Evolutionary conservation across 1,140 invertebrate genomes (phyloP), one percentile per base, ranked within the genome.

Genomic region (Zaprionus davidi): DNA sequence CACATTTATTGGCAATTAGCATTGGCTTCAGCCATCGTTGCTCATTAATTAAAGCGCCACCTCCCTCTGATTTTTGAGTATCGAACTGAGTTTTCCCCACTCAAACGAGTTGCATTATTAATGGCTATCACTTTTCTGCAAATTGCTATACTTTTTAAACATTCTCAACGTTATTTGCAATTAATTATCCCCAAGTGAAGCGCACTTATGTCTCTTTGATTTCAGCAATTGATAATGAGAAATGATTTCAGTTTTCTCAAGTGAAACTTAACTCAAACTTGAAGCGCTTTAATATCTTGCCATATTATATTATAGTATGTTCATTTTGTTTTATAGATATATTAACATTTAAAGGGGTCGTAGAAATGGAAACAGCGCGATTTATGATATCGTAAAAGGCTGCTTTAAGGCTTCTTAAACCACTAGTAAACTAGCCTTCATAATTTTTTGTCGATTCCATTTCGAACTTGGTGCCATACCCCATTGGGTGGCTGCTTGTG

Each of bases 1-100:
- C 3, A n/a, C 41, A 59, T 55, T 73, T 53, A 67, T 73, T 73
- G 56, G 34, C 53, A 66, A 58, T 70, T 70, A 41, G 65, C 65
- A 31, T 46, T 28, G n/a, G 26, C 7, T 20, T 55, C 36, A 15
- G 15, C 22, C 11, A 17, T 13, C 22, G 13, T n/a, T 51, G 41
- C 62, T 71, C 36, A 66, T 66, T 66, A 71, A 58, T 68, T 73
- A 36, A 68, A 56, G 44, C 41, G 41, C 6, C 41, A 20, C 41
- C n/a, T 46, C n/a, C n/a, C 49, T 41, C 53, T 9, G 5, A 36
- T 38, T 3, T 22, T 17, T n/a, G 22, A 57, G 6, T 36, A 34
- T 28, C 11, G 24, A 44, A 5, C 13, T 3, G 2, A 13, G 28
- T 41, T 62, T 38, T 67, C 5, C 12, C 3, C 36, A 12, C 28